phyloP scores from a whole-genome alignment of 2,797 vertebrate species.

The Selene dorsalis region DNA sequence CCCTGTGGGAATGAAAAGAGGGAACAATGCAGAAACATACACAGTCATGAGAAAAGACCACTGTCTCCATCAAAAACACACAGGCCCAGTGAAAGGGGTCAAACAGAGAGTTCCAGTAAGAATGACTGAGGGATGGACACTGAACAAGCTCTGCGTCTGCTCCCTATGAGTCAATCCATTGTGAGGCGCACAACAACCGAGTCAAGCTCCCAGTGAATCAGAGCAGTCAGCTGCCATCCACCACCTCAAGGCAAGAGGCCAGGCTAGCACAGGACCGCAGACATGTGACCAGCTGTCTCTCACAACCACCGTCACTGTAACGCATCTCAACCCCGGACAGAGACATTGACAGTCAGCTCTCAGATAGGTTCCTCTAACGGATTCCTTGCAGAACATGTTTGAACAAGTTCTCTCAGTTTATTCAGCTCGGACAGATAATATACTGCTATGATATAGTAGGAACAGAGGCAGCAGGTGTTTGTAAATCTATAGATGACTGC shows the following conservation, averaged over 20 bases:
- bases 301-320: conserved; percentile 46
- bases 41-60: conserved; percentile 46
- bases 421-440: conserved; percentile 29
- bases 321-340: conserved; percentile 14
- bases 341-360: conserved; percentile 37
- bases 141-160: conserved; percentile 49
- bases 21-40: conserved; percentile 26
- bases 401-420: conserved; percentile 45
- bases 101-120: conserved; percentile 71
- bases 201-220: conserved; percentile 72
- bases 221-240: conserved; percentile 77
- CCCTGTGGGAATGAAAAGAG: conserved; percentile 8
- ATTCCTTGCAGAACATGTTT: conserved; percentile 43
- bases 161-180: conserved; percentile 75
- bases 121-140: conserved; percentile 57
- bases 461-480: conserved; percentile 64
- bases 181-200: conserved; percentile 69
- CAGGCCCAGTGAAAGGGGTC: conserved; percentile 66
- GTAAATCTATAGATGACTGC: conserved; percentile 65
- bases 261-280: conserved; percentile 75
- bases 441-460: conserved; percentile 31
- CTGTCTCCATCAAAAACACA: conserved; percentile 60
- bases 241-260: conserved; percentile 74
- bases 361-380: conserved; percentile 13
- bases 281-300: conserved; percentile 75